Base-by-base conservation (phyloP, 1,140 invertebrate genomes). In the Papilio helenus region DNA sequence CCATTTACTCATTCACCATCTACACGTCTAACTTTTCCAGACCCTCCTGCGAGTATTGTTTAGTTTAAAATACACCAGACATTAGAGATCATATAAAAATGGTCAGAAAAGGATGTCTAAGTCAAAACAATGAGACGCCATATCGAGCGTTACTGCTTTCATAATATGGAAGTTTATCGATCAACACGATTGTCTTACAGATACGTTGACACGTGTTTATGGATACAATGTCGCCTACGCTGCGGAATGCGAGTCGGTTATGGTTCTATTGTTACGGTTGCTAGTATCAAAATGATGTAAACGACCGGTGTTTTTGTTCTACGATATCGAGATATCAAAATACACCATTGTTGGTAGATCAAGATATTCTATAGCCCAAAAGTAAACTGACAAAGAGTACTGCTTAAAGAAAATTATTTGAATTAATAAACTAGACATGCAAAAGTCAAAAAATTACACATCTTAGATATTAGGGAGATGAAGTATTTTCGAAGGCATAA, bases 221-320 rank as follows among this genome's bases (percentile, higher is more conserved):
- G 86, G 81, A 89, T 86, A 89, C 89, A 90, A 86, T 84, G 81
- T 86, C 78, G 76, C 82, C 81, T 85, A 86, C 83, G 82, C 65
- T 72, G 72, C 68, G 82, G 87, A 86, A 87, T 87, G 81, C 76
- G 80, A 65, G 49, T 58, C 58, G 51, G 51, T 77, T 77, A 77
- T 77, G 58, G 18, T 44, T 77, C 81, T 84, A 84, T 86, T 86
- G 85, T 87, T 83, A 78, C n/a, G 79, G 29, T 20, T 44, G 71
- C 71, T 20, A 72, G 71, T 72, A 39, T 34, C 29, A 10, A 23
- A 72, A 72, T 44, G 71, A 23, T n/a, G 39, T 72, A 44, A 42
- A 72, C 34, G 39, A 20, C 26, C 39, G n/a, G 5, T 72, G 71
- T 68, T 68, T 68, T 68, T 68, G 26, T 68, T 29, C 26, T 68